Evolutionary conservation across 1,140 invertebrate species (phyloP).

Genomic region (Xylocopa sonorina): DNA sequence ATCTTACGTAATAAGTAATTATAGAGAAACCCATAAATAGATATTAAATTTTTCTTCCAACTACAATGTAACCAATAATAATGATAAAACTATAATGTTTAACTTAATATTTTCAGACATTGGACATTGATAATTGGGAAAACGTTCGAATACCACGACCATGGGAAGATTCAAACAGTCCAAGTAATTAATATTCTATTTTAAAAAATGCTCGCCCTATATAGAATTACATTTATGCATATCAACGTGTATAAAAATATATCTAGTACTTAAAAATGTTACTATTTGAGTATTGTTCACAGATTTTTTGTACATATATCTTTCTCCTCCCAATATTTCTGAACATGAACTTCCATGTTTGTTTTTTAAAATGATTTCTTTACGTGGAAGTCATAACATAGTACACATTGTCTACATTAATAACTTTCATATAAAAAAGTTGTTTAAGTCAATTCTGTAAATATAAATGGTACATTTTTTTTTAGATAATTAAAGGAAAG

Average conservation of each 20-base stretch:
- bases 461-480: constrained; percentile 18
- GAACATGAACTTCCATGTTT: no score
- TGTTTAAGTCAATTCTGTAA: neutral
- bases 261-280: neutral
- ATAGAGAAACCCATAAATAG: neutral
- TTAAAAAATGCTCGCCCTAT: no score
- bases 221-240: no score
- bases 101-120: constrained; percentile 64
- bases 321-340: neutral
- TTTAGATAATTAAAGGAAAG: constrained; percentile 16
- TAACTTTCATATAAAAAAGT: neutral
- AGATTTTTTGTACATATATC: neutral
- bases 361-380: no score
- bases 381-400: neutral
- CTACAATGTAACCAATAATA: neutral
- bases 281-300: neutral
- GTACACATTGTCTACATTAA: neutral
- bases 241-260: neutral
- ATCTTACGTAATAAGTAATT: neutral
- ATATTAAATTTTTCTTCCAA: no score
- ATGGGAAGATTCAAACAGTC: constrained; percentile 85
- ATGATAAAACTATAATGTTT: constrained; percentile 19
- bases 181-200: neutral
- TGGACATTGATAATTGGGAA: constrained; percentile 91
- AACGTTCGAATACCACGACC: constrained; percentile 90